Conservation (phyloP, 2,888 invertebrate genomes). For the Brachyptera putata region DNA sequence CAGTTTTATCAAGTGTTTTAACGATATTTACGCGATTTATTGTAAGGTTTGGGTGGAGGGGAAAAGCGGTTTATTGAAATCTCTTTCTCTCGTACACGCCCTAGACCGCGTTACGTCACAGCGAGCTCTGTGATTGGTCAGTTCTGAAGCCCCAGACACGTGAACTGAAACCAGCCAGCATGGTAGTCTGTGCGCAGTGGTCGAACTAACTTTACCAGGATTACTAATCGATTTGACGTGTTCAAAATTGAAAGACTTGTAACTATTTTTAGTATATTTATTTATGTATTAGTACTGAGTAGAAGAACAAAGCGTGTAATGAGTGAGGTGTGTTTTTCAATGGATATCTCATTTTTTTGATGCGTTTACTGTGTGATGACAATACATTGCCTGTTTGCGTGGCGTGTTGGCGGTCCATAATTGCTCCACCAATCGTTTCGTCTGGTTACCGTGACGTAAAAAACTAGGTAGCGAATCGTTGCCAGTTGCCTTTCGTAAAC, state of each 20-base stretch:
- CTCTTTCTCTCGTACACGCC: slow-evolving; percentile 27
- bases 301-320: no score
- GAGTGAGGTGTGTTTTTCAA: no score
- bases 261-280: no score
- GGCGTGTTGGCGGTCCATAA: slow-evolving; percentile 46
- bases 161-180: slow-evolving; percentile 46
- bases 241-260: background rate
- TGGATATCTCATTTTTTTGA: background rate
- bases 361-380: slow-evolving; percentile 11
- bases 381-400: slow-evolving; percentile 43
- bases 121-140: slow-evolving; percentile 42
- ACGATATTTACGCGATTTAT: background rate
- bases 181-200: slow-evolving; percentile 49
- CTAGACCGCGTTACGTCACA: slow-evolving; percentile 46
- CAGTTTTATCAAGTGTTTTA: no score
- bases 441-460: slow-evolving; percentile 42
- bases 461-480: slow-evolving; percentile 27
- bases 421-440: slow-evolving; percentile 43
- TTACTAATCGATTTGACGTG: slow-evolving; percentile 19
- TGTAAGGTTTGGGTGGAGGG: slow-evolving; percentile 8
- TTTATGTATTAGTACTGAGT: no score
- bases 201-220: slow-evolving; percentile 28
- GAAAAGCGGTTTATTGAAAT: background rate
- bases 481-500: slow-evolving; percentile 30
- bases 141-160: slow-evolving; percentile 46